Conservation (phyloP, 1,140 invertebrate species). For the Drosophila erecta region DNA sequence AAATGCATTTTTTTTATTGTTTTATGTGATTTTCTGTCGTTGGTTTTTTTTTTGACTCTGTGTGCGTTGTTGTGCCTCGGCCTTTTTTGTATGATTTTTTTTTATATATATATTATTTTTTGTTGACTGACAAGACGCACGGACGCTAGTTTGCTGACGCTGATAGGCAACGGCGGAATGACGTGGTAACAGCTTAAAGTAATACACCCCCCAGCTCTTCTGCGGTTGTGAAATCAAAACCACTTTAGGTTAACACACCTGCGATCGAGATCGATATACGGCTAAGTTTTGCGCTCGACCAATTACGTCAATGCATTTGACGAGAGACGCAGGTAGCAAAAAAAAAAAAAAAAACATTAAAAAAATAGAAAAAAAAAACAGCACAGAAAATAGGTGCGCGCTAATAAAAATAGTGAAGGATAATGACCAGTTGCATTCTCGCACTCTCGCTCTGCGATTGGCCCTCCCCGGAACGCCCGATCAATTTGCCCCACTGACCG, state of each 20-base stretch:
- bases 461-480: background rate
- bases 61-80: constrained; percentile 19
- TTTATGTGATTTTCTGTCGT: constrained; percentile 43
- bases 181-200: constrained; percentile 50
- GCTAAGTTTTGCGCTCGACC: constrained; percentile 33
- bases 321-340: constrained; percentile 30
- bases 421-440: constrained; percentile 34
- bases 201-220: constrained; percentile 8
- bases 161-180: constrained; percentile 51
- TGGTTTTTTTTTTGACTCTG: constrained; percentile 9
- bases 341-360: background rate
- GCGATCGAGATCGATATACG: constrained; percentile 63
- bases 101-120: constrained; percentile 16
- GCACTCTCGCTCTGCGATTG: constrained; percentile 3
- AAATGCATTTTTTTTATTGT: constrained; percentile 60
- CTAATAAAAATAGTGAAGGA: constrained; percentile 55
- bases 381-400: constrained; percentile 9
- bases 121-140: constrained; percentile 40
- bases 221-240: constrained; percentile 71
- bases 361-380: too few species aligned
- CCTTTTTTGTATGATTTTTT: background rate
- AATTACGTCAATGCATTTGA: constrained; percentile 76
- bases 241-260: constrained; percentile 76
- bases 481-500: constrained; percentile 59
- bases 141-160: constrained; percentile 57